Conservation (phyloP, 2,113 vertebrate genomes). For the Calidris pugnax region DNA sequence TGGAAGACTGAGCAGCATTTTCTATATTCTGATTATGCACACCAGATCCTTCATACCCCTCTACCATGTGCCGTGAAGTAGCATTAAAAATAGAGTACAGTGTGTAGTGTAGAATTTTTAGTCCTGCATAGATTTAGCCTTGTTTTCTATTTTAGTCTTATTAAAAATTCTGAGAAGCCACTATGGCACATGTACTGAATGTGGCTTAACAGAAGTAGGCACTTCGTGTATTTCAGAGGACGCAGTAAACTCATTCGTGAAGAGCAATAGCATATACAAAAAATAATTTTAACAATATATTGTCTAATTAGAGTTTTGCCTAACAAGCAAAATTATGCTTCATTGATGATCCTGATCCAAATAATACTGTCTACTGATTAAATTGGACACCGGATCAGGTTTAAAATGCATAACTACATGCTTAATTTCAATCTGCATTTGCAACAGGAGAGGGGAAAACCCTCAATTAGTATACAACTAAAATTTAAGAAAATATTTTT, state of each 20-base stretch:
- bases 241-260: neutral
- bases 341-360: neutral
- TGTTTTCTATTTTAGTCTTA: neutral
- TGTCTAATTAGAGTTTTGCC: neutral
- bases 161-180: neutral
- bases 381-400: neutral
- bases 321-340: constrained; percentile 8
- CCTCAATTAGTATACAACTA: neutral
- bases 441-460: accelerated
- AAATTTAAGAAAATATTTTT: neutral
- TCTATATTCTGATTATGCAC: neutral
- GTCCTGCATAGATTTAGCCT: neutral
- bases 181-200: neutral
- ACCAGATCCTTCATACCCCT: neutral
- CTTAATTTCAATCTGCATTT: neutral
- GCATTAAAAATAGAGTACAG: neutral
- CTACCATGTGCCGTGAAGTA: neutral
- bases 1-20: neutral
- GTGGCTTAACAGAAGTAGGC: neutral
- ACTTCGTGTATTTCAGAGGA: neutral
- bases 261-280: neutral
- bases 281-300: neutral
- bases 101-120: neutral
- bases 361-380: neutral
- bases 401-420: neutral